A percentile compares a stretch with the other conserved stretches of the same genome.
Evolutionary conservation across 2,888 invertebrate genomes (phyloP).

Genomic region (Pemphredon lugubris): DNA sequence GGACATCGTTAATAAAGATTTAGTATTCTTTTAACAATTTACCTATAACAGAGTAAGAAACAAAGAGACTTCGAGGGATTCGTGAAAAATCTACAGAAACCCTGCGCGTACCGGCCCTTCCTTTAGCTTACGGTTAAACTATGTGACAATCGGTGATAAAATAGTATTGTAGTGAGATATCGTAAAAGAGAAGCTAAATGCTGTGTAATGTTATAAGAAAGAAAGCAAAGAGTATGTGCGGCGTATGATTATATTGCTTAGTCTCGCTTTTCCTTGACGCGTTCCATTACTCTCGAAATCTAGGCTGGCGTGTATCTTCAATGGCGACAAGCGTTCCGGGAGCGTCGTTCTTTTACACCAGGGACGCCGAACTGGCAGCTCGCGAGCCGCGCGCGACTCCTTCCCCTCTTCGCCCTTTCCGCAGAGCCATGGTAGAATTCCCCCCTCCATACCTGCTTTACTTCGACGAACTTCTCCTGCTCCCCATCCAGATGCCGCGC

Average conservation of each 20-base stretch:
- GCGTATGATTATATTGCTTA: not conserved
- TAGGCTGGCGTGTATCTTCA: not conserved
- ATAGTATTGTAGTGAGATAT: conserved; percentile 9
- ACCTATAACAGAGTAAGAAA: too few species aligned
- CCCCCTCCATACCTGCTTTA: too few species aligned
- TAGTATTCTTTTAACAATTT: too few species aligned
- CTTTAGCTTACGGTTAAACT: conserved; percentile 18
- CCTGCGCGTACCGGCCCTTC: conserved; percentile 17
- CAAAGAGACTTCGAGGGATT: not conserved
- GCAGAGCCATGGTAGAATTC: too few species aligned
- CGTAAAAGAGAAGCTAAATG: conserved; percentile 27
- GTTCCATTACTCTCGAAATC: too few species aligned
- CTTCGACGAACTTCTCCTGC: too few species aligned
- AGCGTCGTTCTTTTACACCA: too few species aligned
- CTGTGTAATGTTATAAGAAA: conserved; percentile 11
- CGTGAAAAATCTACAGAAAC: conserved; percentile 1
- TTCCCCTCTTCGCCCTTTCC: too few species aligned
- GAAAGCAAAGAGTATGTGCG: conserved; percentile 5
- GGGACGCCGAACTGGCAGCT: too few species aligned
- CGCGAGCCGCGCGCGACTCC: too few species aligned
- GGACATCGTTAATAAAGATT: too few species aligned
- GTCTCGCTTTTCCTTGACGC: not conserved
- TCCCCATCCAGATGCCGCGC: too few species aligned
- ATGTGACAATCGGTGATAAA: conserved; percentile 12
- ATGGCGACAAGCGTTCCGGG: not conserved